Percentiles rank a stretch among this genome's conserved stretches.
Conservation (phyloP, 2,797 vertebrate species). For the Pseudochaenichthys georgianus region DNA sequence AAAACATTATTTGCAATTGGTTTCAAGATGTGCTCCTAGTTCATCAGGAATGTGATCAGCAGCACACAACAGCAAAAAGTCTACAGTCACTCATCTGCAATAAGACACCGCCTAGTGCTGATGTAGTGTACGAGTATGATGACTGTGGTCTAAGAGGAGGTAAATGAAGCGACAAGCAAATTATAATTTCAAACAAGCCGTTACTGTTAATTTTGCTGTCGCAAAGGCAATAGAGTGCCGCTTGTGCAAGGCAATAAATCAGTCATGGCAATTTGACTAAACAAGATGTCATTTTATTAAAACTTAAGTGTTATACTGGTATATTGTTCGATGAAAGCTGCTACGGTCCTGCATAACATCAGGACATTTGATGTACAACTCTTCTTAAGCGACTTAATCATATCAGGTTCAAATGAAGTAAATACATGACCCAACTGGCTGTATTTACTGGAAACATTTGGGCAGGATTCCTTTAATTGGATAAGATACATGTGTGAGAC, state of each 20-base stretch:
- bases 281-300: constrained; percentile 1
- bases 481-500: constrained; percentile 27
- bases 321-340: background rate
- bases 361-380: background rate
- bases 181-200: background rate
- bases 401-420: constrained; percentile 16
- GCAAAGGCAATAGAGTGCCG: constrained; percentile 3
- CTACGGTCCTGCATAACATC: background rate
- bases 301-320: background rate
- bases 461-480: constrained; percentile 22
- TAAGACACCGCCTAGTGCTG: constrained; percentile 2
- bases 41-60: constrained; percentile 15
- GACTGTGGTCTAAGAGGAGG: background rate
- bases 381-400: background rate
- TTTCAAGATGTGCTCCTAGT: constrained; percentile 6
- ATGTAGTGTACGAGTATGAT: constrained; percentile 5
- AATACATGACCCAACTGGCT: background rate
- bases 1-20: background rate
- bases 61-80: background rate
- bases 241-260: background rate
- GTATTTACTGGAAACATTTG: constrained; percentile 32
- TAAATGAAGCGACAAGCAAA: constrained; percentile 22
- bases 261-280: background rate
- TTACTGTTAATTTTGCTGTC: background rate
- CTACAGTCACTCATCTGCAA: background rate